Percentiles rank a stretch among this genome's conserved stretches.
Evolutionary conservation across 2,888 invertebrate genomes (phyloP).

Genomic region (Drosophila fulvimacula): DNA sequence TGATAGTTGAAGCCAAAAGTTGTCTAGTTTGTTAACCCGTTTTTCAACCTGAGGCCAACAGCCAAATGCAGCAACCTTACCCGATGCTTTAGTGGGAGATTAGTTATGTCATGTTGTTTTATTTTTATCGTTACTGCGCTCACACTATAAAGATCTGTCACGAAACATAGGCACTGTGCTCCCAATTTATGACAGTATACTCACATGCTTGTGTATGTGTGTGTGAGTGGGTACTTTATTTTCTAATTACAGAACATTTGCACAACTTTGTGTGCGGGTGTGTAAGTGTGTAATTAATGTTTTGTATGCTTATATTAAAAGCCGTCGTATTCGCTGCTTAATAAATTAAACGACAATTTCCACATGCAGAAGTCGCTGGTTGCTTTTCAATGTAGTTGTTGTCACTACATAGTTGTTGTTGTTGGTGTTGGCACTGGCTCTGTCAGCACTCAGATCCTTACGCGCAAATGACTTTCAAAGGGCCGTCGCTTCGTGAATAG

Average conservation of each 20-base stretch:
- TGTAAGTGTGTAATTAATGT: conserved; percentile 68
- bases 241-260: conserved; percentile 64
- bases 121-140: conserved; percentile 44
- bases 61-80: conserved; percentile 38
- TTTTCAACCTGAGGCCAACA: conserved; percentile 52
- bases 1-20: conserved; percentile 54
- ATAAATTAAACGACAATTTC: conserved; percentile 80
- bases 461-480: conserved; percentile 46
- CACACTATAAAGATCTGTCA: conserved; percentile 16
- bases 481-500: conserved; percentile 17
- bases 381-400: conserved; percentile 54
- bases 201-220: background rate
- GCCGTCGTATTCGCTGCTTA: conserved; percentile 65
- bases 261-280: conserved; percentile 14
- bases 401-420: conserved; percentile 45
- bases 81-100: conserved; percentile 12
- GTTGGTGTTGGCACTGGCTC: conserved; percentile 9
- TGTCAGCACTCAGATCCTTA: conserved; percentile 56
- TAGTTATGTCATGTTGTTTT: conserved; percentile 38
- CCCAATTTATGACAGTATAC: conserved; percentile 41
- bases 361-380: conserved; percentile 59
- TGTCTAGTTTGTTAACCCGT: conserved; percentile 60
- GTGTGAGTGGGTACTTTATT: conserved; percentile 54
- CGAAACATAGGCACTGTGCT: conserved; percentile 51
- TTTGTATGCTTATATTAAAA: conserved; percentile 75